These are phyloP conservation scores for Ethmia dodecea DNA, from an alignment of 2,888 invertebrate genomes.

Conservation along the genomic window DNA sequence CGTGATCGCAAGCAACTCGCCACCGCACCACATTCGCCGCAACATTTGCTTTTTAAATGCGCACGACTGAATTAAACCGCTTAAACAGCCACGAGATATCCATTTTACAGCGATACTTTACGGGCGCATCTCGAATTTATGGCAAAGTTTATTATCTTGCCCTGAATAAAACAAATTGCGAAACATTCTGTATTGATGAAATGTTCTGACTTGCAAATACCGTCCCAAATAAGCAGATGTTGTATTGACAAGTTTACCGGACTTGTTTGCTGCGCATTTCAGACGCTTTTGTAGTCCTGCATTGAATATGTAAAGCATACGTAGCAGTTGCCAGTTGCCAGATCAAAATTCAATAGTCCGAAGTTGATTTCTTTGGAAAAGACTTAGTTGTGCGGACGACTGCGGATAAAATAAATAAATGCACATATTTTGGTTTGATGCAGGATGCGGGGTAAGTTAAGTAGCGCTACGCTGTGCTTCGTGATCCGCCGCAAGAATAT, in stretches of 20 bases:
- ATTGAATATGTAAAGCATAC: conserved; percentile 46
- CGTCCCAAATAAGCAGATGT: conserved; percentile 56
- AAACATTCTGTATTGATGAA: too few species aligned
- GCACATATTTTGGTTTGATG: conserved; percentile 68
- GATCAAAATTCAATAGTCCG: conserved; percentile 30
- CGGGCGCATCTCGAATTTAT: too few species aligned
- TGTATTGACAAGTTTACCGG: conserved; percentile 54
- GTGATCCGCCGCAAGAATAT: conserved; percentile 42
- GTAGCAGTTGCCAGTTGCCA: conserved; percentile 30
- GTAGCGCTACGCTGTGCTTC: conserved; percentile 26
- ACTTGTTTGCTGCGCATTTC: conserved; percentile 31
- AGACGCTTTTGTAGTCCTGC: conserved; percentile 24
- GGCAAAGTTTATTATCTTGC: too few species aligned
- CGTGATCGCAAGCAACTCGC: conserved; percentile 36
- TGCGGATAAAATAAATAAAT: conserved; percentile 59
- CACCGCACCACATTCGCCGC: conserved; percentile 5
- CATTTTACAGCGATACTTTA: too few species aligned
- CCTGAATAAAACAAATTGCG: too few species aligned
- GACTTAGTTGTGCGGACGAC: conserved; percentile 34
- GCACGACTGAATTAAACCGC: conserved; percentile 4
- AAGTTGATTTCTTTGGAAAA: conserved; percentile 31
- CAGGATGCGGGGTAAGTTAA: conserved; percentile 42
- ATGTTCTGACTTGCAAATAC: conserved; percentile 54
- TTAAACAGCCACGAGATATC: too few species aligned
- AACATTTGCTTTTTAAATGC: conserved; percentile 15